These are phyloP conservation scores for Acipenser oxyrinchus DNA, from an alignment of 2,797 vertebrate species.

Conservation along the genomic window DNA sequence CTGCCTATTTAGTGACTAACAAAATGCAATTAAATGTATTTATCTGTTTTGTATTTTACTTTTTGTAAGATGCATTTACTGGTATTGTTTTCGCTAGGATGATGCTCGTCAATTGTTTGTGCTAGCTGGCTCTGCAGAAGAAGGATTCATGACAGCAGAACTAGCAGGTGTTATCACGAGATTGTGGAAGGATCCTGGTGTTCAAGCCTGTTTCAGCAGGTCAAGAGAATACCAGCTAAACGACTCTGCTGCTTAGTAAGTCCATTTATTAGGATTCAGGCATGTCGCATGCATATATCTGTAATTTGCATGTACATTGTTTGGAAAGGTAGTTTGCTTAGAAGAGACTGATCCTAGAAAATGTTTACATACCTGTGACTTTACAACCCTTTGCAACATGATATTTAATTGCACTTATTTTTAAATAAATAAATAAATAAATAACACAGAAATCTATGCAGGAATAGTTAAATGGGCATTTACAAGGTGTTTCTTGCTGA, in stretches of 20 bases:
- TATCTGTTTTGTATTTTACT: no score
- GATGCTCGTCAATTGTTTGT: constrained; percentile 93
- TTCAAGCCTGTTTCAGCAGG: constrained; percentile 92
- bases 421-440: no score
- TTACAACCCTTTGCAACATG: no score
- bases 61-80: neutral
- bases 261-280: constrained; percentile 14
- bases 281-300: no score
- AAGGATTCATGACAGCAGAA: constrained; percentile 94
- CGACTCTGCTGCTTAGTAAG: constrained; percentile 97
- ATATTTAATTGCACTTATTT: no score
- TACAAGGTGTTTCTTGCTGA: no score
- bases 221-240: constrained; percentile 97
- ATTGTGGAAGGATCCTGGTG: constrained; percentile 89
- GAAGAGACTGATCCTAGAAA: no score
- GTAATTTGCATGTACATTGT: constrained; percentile 5
- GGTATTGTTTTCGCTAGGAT: constrained; percentile 57
- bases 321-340: constrained; percentile 1
- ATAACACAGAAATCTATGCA: no score
- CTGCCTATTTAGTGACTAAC: no score
- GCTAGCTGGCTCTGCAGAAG: constrained; percentile 88
- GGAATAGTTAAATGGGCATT: no score
- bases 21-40: no score
- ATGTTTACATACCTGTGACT: no score
- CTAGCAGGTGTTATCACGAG: constrained; percentile 93